Evolutionary conservation across 2,113 vertebrate genomes (phyloP).

Genomic region (Paralichthys olivaceus): DNA sequence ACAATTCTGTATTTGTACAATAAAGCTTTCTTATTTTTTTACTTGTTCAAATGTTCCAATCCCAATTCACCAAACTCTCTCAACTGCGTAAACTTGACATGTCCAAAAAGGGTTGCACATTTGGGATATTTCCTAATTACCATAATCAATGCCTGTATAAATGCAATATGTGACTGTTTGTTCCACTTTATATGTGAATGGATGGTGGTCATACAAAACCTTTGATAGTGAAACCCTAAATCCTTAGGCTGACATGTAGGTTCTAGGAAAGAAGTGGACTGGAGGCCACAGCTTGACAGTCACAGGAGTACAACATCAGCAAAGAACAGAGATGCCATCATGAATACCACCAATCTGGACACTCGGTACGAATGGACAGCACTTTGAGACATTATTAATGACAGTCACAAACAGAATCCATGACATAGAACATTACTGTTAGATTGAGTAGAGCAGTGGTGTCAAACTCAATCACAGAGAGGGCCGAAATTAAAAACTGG

Average conservation of each 20-base stretch:
- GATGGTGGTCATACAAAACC: too few species aligned
- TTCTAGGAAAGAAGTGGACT: neutral
- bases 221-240: neutral
- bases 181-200: too few species aligned
- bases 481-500: too few species aligned
- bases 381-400: neutral
- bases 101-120: too few species aligned
- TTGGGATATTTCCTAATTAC: too few species aligned
- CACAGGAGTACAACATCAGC: conserved; percentile 1
- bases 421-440: neutral
- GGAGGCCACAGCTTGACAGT: neutral
- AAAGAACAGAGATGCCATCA: neutral
- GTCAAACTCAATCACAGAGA: too few species aligned
- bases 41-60: neutral
- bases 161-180: too few species aligned
- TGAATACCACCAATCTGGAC: neutral
- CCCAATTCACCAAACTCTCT: neutral
- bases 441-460: neutral
- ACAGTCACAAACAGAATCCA: neutral
- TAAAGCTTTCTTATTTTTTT: neutral
- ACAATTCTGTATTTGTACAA: neutral
- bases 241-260: neutral
- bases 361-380: neutral
- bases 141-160: too few species aligned
- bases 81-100: neutral